Percentiles rank a stretch among this genome's conserved stretches.
Evolutionary conservation across 2,113 vertebrate genomes (phyloP).

Genomic region (Halcyon malimbica): DNA sequence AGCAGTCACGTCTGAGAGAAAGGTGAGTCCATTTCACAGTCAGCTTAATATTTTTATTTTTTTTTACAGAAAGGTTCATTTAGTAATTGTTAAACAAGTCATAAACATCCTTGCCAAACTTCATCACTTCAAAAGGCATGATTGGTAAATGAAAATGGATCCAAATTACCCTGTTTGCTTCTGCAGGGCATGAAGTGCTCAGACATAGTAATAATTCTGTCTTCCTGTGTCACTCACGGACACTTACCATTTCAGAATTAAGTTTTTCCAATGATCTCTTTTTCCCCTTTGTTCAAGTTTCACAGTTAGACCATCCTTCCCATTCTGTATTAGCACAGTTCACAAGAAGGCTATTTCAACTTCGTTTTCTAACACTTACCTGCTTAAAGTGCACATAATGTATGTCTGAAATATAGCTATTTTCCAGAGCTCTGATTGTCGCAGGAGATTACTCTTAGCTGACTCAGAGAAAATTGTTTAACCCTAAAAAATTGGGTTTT

Average conservation of each 20-base stretch:
- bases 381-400: slow-evolving; percentile 69
- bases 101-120: slow-evolving; percentile 58
- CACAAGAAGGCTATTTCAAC: slow-evolving; percentile 63
- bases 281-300: slow-evolving; percentile 42
- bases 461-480: slow-evolving; percentile 60
- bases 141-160: slow-evolving; percentile 58
- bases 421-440: slow-evolving; percentile 54
- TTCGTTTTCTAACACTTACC: slow-evolving; percentile 56
- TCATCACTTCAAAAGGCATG: slow-evolving; percentile 21
- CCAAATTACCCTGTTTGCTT: slow-evolving; percentile 38
- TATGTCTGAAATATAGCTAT: slow-evolving; percentile 65
- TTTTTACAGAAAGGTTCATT: slow-evolving; percentile 36
- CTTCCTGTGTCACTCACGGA: neutral
- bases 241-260: slow-evolving; percentile 23
- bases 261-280: slow-evolving; percentile 32
- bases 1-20: neutral
- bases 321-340: slow-evolving; percentile 29
- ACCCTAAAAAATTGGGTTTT: neutral
- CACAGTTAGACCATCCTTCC: slow-evolving; percentile 14
- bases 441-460: slow-evolving; percentile 54
- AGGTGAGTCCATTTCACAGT: slow-evolving; percentile 20
- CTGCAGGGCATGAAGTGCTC: slow-evolving; percentile 21
- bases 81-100: slow-evolving; percentile 54
- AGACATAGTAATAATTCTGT: slow-evolving; percentile 20
- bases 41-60: neutral